Evolutionary conservation across 2,888 invertebrate genomes (phyloP), one percentile per base, ranked within the genome.

Genomic region (Drosophila vallismaia): DNA sequence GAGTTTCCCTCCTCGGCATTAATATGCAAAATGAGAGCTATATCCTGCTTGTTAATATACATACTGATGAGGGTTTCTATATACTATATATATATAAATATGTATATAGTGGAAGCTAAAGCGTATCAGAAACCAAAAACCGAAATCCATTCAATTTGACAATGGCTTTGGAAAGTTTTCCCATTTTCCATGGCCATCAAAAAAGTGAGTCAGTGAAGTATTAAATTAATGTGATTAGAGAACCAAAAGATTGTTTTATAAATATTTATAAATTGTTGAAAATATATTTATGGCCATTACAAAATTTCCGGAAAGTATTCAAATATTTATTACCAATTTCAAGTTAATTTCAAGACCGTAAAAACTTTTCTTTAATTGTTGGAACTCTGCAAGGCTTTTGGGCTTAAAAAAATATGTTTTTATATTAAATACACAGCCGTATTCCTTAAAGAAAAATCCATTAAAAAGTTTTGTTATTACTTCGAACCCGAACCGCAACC

Each of bases 391-490:
- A 28, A 29, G 6, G 46, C 28, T 1, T 28, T 28, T 2, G 4
- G 28, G 28, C 28, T 6, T 28, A 14, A 46, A 59, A 45, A 10
- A 19, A 9, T 54, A 12, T 56, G 5, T 40, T n/a, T 49, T 45
- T 40, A 45, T 51, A 38, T 52, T 50, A 36, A 52, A 51, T 45
- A 70, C 44, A 29, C 40, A 48, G 60, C 38, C 63, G 54, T 71
- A 76, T 68, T 67, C 26, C 29, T 19, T 29, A 19, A 58, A 50
- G 71, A 42, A 67, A 77, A 78, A 86, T 86, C 85, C 82, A 81
- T 81, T 81, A 81, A 77, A 81, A 81, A 84, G 78, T 81, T 86
- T 84, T 58, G 28, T 64, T 64, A 67, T 64, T 64, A 54, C 63
- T 53, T 68, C 58, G 31, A n/a, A 50, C 49, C 57, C 52, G 52